phyloP scores from a whole-genome alignment of 2,113 vertebrate genomes.

The Thomomys bottae region DNA sequence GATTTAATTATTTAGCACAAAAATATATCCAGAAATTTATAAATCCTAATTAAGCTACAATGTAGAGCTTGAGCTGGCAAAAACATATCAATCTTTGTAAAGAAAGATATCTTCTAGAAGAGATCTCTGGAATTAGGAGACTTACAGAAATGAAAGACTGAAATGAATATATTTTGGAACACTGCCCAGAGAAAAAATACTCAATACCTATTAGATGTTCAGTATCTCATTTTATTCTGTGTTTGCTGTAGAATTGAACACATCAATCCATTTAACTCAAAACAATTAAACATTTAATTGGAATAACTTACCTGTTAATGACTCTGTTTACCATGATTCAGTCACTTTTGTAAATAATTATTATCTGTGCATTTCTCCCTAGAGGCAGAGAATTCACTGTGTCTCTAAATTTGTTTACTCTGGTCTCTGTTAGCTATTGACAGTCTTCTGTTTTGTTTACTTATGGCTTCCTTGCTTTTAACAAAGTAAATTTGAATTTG shows the following conservation, averaged over 20 bases:
- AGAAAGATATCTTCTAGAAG: neutral
- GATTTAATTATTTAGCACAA: too few species aligned
- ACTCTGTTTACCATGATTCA: neutral
- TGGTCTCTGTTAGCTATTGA: neutral
- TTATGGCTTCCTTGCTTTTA: neutral
- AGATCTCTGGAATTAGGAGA: neutral
- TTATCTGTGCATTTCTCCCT: neutral
- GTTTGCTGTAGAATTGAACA: neutral
- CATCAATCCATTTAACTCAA: neutral
- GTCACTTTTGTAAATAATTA: neutral
- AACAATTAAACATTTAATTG: neutral
- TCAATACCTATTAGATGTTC: neutral
- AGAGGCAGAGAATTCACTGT: neutral
- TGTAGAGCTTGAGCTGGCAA: neutral
- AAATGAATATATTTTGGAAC: neutral
- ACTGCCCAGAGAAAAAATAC: neutral
- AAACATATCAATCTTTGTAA: conserved; percentile 24
- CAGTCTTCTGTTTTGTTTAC: neutral
- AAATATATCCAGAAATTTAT: neutral
- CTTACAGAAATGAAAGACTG: neutral
- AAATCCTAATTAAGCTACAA: neutral
- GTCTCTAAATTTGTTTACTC: neutral
- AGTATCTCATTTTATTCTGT: neutral
- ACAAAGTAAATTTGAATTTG: neutral
- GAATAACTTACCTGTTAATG: neutral